Conservation (phyloP, 2,888 invertebrate species). For the Sialis fuliginosa region DNA sequence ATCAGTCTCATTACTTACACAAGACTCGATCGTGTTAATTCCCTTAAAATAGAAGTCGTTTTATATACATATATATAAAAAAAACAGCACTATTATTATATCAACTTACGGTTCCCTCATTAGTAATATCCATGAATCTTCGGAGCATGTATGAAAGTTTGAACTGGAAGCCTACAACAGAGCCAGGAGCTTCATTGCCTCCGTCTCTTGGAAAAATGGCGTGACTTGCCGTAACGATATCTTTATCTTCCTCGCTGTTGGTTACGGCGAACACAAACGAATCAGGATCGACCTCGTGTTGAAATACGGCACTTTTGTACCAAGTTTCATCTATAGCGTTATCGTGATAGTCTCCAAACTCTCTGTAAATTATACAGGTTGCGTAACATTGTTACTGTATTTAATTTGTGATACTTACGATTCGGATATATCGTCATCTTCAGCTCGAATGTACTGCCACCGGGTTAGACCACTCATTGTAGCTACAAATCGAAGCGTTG, state of each 20-base stretch:
- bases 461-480: conserved; percentile 80
- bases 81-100: too few species aligned
- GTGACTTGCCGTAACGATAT: conserved; percentile 62
- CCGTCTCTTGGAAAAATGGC: conserved; percentile 70
- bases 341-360: conserved; percentile 59
- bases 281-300: conserved; percentile 57
- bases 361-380: conserved; percentile 24
- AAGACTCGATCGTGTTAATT: conserved; percentile 31
- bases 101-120: background rate
- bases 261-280: conserved; percentile 58
- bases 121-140: conserved; percentile 50
- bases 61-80: too few species aligned
- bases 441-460: conserved; percentile 60
- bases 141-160: conserved; percentile 50
- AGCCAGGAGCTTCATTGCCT: conserved; percentile 61
- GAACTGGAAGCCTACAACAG: conserved; percentile 77
- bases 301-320: conserved; percentile 80
- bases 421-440: conserved; percentile 29
- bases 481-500: conserved; percentile 63
- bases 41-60: background rate
- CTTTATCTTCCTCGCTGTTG: conserved; percentile 22
- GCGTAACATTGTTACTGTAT: background rate
- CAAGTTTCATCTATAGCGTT: conserved; percentile 76
- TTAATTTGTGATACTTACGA: conserved; percentile 13
- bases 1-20: conserved; percentile 41